Evolutionary conservation across 2,113 vertebrate genomes (phyloP).

Genomic region (Coracopsis vasa): DNA sequence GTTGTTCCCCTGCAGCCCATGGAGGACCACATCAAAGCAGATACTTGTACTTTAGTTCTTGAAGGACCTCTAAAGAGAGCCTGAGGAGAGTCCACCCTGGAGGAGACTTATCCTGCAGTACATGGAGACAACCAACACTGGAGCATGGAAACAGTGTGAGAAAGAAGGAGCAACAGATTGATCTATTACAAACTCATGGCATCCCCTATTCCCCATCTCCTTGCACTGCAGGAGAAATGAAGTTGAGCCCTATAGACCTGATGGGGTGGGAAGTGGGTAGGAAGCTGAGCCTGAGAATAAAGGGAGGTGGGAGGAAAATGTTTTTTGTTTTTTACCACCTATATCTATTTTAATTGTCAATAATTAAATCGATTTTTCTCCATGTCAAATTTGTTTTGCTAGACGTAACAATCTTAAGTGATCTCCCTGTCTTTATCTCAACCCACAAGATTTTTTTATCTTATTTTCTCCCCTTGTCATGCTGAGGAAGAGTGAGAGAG

Average conservation of each 20-base stretch:
- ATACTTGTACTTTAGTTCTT: background rate
- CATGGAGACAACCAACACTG: background rate
- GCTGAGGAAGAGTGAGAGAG: background rate
- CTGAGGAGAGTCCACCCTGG: background rate
- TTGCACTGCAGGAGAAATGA: background rate
- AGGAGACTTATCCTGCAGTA: background rate
- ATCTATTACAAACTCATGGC: background rate
- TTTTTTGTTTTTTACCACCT: background rate
- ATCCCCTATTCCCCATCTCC: background rate
- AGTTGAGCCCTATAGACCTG: background rate
- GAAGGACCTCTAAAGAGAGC: background rate
- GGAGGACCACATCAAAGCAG: background rate
- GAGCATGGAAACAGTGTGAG: background rate
- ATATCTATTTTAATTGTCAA: background rate
- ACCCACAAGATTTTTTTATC: background rate
- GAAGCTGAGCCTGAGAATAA: background rate
- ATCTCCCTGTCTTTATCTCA: background rate
- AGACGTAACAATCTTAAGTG: background rate
- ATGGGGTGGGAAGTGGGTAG: background rate
- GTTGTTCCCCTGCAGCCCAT: background rate
- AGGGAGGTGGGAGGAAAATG: background rate
- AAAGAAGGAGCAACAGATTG: background rate
- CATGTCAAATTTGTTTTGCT: background rate
- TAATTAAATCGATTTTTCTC: background rate
- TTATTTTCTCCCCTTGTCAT: background rate